Conservation (phyloP, 2,113 vertebrate species). For the Myodes glareolus region DNA sequence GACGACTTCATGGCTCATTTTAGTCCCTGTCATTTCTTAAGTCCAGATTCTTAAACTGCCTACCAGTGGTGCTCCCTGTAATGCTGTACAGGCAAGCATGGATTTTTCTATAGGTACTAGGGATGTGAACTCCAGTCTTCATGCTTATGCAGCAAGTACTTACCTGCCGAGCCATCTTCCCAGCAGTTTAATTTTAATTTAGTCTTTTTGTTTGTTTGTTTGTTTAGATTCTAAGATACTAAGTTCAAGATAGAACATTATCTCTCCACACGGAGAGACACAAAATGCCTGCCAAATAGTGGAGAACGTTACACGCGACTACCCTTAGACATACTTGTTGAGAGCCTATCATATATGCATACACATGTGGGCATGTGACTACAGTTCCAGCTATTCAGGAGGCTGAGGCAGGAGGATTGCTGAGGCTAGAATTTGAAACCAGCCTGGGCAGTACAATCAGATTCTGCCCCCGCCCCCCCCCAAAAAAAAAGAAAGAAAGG, state of each 20-base stretch:
- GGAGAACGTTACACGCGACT: background rate
- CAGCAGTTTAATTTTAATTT: background rate
- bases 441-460: background rate
- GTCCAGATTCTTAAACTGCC: background rate
- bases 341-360: background rate
- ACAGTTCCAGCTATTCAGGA: background rate
- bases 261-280: background rate
- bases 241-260: background rate
- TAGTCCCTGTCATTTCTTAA: slow-evolving; percentile 24
- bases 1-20: background rate
- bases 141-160: background rate
- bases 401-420: background rate
- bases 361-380: background rate
- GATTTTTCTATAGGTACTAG: background rate
- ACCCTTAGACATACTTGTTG: background rate
- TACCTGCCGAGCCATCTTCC: background rate
- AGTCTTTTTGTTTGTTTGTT: background rate
- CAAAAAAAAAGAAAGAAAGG: no score
- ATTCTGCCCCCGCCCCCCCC: no score
- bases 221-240: background rate
- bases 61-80: background rate
- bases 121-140: background rate
- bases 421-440: background rate
- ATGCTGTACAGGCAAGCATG: background rate
- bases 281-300: background rate